Evolutionary conservation across 37 sponge, comb jelly and placozoan species (phyloP), one percentile per base, ranked within the genome.

Genomic region (Hexactinellida sp.): DNA sequence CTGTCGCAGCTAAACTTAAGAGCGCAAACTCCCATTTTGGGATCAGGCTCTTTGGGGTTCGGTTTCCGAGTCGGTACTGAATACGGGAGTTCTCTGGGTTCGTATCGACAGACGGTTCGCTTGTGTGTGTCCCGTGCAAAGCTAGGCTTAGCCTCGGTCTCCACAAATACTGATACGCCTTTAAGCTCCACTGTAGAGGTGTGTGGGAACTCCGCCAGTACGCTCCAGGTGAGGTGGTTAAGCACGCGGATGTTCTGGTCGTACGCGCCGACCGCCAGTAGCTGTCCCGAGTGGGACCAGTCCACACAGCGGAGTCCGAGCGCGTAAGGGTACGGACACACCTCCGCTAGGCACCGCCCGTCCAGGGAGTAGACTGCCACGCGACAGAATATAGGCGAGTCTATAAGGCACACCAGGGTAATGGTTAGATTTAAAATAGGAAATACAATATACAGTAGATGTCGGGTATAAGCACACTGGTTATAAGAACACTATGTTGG

Each of bases 191-290:
- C 82, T 0, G 83, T 39, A 0, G 54, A 13, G 1, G 90, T 87
- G 85, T 96, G 97, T 9, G 30, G 41, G 36, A 87, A 89, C 47
- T 94, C 92, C 0, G 88, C 89, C 16, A 94, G 87, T 16, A 89
- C 41, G 38, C 89, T 92, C 99, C 99, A 98, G 0, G 99, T 92
- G 37, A 95, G 54, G 54, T 94, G 87, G 38, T 98, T 98, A 34
- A 98, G 84, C 24, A 85, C 24, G 23, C 91, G 54, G 23, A 92
- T 54, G 83, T 91, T 94, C 84, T 96, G 90, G 86, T 95, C 96
- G 82, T 84, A 98, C 37, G 95, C 90, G 24, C 99, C 99, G 55
- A 98, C 86, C 32, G 96, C 95, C 7, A 94, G 87, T 37, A 98
- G 94, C 86, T 98, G 99, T 36, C 94, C 89, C 23, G 94, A 86